These are phyloP conservation scores for Mesochorus sp. DNA, from an alignment of 2,888 invertebrate genomes.

Conservation along the genomic window DNA sequence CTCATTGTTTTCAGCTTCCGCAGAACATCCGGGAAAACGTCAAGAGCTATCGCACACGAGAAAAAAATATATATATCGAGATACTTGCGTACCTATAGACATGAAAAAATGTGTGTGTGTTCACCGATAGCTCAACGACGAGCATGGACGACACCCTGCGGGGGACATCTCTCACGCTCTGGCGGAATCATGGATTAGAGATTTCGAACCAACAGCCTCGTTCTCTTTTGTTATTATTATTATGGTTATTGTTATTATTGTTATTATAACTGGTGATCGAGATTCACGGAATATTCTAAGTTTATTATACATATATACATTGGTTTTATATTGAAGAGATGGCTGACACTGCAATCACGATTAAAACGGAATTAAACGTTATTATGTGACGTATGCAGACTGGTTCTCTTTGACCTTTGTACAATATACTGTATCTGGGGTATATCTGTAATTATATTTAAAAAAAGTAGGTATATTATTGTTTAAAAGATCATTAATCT, in stretches of 20 bases:
- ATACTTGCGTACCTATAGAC: neutral
- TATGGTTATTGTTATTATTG: slow-evolving; percentile 17
- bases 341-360: neutral
- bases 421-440: too few relatives aligned
- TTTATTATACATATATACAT: slow-evolving; percentile 7
- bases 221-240: slow-evolving; percentile 37
- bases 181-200: slow-evolving; percentile 81
- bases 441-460: neutral
- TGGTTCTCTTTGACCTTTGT: neutral
- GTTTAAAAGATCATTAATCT: too few relatives aligned
- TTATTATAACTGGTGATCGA: neutral
- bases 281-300: slow-evolving; percentile 5
- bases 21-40: slow-evolving; percentile 80
- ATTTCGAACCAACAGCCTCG: slow-evolving; percentile 67
- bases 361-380: neutral
- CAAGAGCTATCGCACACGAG: slow-evolving; percentile 57
- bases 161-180: slow-evolving; percentile 55
- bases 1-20: slow-evolving; percentile 78
- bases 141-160: slow-evolving; percentile 32
- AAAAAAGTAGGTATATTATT: too few relatives aligned
- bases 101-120: slow-evolving; percentile 13
- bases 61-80: slow-evolving; percentile 21
- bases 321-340: neutral
- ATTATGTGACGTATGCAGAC: neutral
- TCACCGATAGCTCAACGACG: slow-evolving; percentile 59